Evolutionary conservation across 2,888 invertebrate genomes (phyloP).

Genomic region (Lycaena phlaeas): DNA sequence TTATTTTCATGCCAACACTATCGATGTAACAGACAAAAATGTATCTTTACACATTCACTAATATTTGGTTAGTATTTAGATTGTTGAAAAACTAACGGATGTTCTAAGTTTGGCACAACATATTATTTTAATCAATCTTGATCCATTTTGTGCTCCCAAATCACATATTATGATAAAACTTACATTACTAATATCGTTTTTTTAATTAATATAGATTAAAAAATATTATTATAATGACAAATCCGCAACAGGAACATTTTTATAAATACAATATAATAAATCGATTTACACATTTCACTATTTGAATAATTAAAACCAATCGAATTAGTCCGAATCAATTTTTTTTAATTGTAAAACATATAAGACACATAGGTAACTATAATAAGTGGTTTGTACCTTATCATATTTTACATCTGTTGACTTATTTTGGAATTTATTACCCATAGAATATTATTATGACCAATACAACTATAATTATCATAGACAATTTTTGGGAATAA

Average conservation of each 20-base stretch:
- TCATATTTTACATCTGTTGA: no score
- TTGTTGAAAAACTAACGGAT: background rate
- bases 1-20: background rate
- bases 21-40: no score
- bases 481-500: no score
- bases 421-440: no score
- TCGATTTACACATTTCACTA: background rate
- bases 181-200: slow-evolving; percentile 16
- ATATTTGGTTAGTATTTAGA: background rate
- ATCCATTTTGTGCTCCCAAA: slow-evolving; percentile 49
- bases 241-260: slow-evolving; percentile 57
- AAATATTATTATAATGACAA: slow-evolving; percentile 39
- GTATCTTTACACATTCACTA: background rate
- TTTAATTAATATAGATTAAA: slow-evolving; percentile 28
- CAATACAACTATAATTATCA: no score
- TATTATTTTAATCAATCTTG: slow-evolving; percentile 25
- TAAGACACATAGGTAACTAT: slow-evolving; percentile 5
- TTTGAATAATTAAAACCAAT: background rate
- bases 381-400: background rate
- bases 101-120: slow-evolving; percentile 29
- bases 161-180: no score
- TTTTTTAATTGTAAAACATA: background rate
- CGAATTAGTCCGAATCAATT: no score
- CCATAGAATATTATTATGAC: no score
- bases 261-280: slow-evolving; percentile 13